Evolutionary conservation across 2,113 vertebrate species (phyloP).

Genomic region (Mesocricetus auratus): DNA sequence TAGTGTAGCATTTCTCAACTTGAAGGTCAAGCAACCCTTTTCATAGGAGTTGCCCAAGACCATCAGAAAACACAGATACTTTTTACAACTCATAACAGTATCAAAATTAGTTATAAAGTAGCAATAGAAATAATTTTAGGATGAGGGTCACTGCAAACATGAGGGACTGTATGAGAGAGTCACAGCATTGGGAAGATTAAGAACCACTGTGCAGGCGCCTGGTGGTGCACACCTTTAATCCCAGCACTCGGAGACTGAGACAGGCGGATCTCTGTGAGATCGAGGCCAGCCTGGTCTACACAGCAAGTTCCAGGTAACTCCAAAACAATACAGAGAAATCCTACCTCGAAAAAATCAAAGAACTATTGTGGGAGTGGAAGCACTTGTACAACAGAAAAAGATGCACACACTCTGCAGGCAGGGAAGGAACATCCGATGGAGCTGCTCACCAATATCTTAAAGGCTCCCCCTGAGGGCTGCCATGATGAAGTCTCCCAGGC

Average conservation of each 20-base stretch:
- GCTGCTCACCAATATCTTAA: background rate
- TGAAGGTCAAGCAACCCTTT: background rate
- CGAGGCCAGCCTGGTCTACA: too few relatives aligned
- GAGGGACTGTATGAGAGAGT: background rate
- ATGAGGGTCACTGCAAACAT: background rate
- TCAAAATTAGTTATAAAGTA: background rate
- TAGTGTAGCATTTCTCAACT: background rate
- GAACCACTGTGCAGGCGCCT: background rate
- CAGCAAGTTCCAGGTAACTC: too few relatives aligned
- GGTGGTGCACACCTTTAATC: too few relatives aligned
- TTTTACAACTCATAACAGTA: background rate
- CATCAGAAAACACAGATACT: background rate
- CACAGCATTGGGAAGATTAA: background rate
- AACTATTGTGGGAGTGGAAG: too few relatives aligned
- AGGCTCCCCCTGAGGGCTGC: background rate
- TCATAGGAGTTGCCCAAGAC: background rate
- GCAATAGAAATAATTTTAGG: background rate
- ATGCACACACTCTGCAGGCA: background rate
- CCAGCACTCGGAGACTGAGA: too few relatives aligned
- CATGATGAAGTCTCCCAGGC: rapidly evolving
- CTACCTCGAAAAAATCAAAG: too few relatives aligned
- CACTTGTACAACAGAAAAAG: background rate
- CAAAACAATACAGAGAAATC: too few relatives aligned
- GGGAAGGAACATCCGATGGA: background rate
- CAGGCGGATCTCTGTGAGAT: too few relatives aligned